Evolutionary conservation across 2,797 vertebrate species (phyloP).

Genomic region (Labeo calbasu): DNA sequence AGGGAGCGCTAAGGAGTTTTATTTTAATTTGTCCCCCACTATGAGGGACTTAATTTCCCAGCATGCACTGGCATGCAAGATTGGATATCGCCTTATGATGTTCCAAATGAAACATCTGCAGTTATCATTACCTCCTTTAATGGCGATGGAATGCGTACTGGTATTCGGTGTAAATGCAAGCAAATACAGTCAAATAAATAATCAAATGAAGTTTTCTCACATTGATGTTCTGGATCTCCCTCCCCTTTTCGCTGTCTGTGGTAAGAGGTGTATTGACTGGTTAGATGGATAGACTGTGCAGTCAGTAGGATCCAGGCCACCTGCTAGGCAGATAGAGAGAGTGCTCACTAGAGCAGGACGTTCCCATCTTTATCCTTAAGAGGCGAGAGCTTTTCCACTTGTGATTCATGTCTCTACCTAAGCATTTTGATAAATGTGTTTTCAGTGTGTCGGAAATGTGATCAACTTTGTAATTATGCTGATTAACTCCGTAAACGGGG

Average conservation of each 20-base stretch:
- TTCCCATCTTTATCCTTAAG: conserved; percentile 33
- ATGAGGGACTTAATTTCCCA: conserved; percentile 41
- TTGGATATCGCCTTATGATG: conserved; percentile 32
- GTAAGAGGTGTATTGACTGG: conserved; percentile 29
- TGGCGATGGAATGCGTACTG: neutral
- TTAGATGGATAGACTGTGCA: conserved; percentile 47
- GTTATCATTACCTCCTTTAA: neutral
- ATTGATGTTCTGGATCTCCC: conserved; percentile 25
- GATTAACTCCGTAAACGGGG: conserved; percentile 49
- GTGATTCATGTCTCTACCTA: conserved; percentile 28
- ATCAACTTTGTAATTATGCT: conserved; percentile 59
- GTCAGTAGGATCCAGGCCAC: conserved; percentile 45
- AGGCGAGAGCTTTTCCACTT: conserved; percentile 39
- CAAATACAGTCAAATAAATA: conserved; percentile 17
- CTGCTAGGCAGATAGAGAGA: conserved; percentile 40
- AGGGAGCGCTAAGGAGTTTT: conserved; percentile 21
- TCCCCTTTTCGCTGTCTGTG: conserved; percentile 6
- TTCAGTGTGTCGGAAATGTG: conserved; percentile 53
- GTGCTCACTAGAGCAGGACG: conserved; percentile 37
- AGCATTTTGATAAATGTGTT: conserved; percentile 54
- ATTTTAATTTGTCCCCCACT: conserved; percentile 32
- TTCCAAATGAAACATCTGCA: conserved; percentile 20
- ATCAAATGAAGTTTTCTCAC: neutral
- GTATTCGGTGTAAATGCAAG: conserved; percentile 5
- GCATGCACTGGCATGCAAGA: conserved; percentile 10